Evolutionary conservation across 2,888 invertebrate genomes (phyloP), one percentile per base, ranked within the genome.

Genomic region (Protonemura montana): DNA sequence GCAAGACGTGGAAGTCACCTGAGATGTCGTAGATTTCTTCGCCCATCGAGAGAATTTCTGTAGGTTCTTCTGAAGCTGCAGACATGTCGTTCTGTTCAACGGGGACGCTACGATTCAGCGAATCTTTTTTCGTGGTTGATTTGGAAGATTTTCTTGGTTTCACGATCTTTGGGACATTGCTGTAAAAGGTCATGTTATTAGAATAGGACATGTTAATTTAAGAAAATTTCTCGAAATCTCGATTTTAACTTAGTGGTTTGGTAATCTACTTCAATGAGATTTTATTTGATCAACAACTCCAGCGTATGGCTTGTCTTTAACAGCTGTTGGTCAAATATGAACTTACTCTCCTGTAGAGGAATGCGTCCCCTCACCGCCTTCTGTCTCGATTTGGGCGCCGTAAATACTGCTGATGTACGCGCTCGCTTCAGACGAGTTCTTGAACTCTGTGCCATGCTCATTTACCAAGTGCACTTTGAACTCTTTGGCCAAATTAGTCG

Each of bases 401-500:
- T 93, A 93, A 87, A 93, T 92, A 26, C 91, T 91, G 28, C 92
- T 90, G 13, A 93, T 91, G 89, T 92, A 93, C 85, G 92, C 92
- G 28, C 92, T 90, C 0, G 94, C 94, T 82, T 92, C 91, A 86
- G 91, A 92, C 0, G 92, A 89, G 83, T 91, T 91, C 87, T 93
- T 89, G 88, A 92, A 95, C 88, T 91, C 90, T 42, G 93, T 91
- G 0, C 92, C 89, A 90, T 96, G 96, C 0, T 89, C 90, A 0
- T 92, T 90, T 27, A 93, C 90, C 80, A 96, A 91, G 91, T 97
- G 97, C 7, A 92, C 92, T 77, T 94, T 93, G 87, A 96, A 93
- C 42, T 95, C 95, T 86, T 93, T 93, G 13, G 95, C 94, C 89
- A 93, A 93, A 91, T 96, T 95, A 13, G 94, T 94, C 59, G 92